Evolutionary conservation across 2,797 vertebrate species (phyloP).

Genomic region (Clamator glandarius): DNA sequence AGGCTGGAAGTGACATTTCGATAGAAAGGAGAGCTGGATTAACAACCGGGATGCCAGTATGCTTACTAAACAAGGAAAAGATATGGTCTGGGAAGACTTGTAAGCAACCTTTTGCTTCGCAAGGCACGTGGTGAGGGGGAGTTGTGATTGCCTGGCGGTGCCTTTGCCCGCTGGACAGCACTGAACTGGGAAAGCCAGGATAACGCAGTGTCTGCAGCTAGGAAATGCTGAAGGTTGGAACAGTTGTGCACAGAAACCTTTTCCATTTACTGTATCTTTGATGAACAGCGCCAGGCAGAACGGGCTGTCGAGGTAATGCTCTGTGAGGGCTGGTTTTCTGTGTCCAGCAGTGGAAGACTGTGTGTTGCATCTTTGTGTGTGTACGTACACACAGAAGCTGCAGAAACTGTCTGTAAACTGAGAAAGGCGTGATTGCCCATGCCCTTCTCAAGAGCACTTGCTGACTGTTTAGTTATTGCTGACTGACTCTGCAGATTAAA

Average conservation of each 20-base stretch:
- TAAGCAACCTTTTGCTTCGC: background rate
- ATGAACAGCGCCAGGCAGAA: background rate
- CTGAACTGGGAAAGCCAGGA: background rate
- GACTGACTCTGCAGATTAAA: constrained; percentile 25
- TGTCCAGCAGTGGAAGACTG: background rate
- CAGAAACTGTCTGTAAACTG: background rate
- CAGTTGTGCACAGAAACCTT: background rate
- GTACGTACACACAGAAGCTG: background rate
- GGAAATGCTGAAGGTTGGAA: background rate
- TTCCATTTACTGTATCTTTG: background rate
- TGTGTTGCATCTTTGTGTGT: background rate
- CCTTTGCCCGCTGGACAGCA: background rate
- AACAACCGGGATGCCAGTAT: background rate
- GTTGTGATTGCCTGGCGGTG: background rate
- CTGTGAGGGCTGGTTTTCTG: background rate
- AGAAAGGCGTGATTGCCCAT: background rate
- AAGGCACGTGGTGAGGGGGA: accelerated
- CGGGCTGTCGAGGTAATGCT: background rate
- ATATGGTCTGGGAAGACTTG: background rate
- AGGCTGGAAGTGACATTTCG: background rate
- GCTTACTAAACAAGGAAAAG: background rate
- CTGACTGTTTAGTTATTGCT: background rate
- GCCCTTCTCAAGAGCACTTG: constrained; percentile 7
- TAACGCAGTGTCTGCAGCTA: background rate
- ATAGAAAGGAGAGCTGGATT: background rate